Conservation (phyloP, 2,797 vertebrate species). For the Rhinichthys osculus region DNA sequence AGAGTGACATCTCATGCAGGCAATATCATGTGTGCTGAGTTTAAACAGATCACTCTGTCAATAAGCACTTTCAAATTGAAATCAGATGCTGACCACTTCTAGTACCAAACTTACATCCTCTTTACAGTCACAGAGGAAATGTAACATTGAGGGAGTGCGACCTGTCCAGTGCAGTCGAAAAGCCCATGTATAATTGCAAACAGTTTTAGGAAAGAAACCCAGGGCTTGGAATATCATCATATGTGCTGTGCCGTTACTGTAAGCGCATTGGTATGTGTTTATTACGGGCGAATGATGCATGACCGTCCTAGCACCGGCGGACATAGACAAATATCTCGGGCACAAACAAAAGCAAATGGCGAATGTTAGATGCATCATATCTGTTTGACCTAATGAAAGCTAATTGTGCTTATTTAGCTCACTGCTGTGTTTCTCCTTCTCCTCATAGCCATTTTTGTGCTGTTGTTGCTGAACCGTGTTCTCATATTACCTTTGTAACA, state of each 20-base stretch:
- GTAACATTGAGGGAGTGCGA: slow-evolving; percentile 32
- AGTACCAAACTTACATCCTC: slow-evolving; percentile 25
- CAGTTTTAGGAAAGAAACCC: slow-evolving; percentile 44
- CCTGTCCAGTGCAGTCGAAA: slow-evolving; percentile 38
- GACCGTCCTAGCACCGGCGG: not conserved
- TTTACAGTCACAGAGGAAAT: slow-evolving; percentile 35
- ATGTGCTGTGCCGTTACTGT: slow-evolving; percentile 40
- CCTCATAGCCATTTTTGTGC: not conserved
- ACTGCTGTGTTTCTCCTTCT: slow-evolving; percentile 27
- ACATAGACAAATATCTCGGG: not conserved
- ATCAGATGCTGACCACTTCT: slow-evolving; percentile 47
- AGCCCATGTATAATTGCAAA: slow-evolving; percentile 39
- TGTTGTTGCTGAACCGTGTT: not conserved
- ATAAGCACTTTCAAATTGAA: slow-evolving; percentile 50
- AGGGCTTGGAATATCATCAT: slow-evolving; percentile 36
- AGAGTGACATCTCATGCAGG: slow-evolving; percentile 38
- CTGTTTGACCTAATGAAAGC: slow-evolving; percentile 33
- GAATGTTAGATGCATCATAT: slow-evolving; percentile 25
- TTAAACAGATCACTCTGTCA: slow-evolving; percentile 59
- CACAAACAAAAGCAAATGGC: slow-evolving; percentile 13
- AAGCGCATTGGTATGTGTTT: slow-evolving; percentile 55
- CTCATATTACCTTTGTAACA: slow-evolving; percentile 28
- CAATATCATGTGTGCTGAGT: slow-evolving; percentile 45
- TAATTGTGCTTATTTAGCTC: slow-evolving; percentile 51
- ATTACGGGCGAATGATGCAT: slow-evolving; percentile 53